phyloP scores from a whole-genome alignment of 2,888 invertebrate genomes.

The Heteromyza rotundicornis region DNA sequence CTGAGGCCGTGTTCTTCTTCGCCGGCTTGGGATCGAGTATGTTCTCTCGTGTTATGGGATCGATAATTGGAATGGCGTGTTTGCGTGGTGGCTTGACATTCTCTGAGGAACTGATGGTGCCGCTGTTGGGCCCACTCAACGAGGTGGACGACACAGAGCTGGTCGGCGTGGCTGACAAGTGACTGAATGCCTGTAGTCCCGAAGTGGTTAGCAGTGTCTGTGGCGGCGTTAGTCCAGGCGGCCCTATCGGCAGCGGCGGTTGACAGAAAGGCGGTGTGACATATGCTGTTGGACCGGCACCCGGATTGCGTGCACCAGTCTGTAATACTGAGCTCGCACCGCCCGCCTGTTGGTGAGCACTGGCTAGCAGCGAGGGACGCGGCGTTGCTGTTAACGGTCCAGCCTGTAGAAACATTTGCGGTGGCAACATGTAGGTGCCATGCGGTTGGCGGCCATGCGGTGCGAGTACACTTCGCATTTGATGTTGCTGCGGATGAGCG shows the following conservation, averaged over 20 bases:
- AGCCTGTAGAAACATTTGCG: slow-evolving; percentile 29
- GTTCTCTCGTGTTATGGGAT: slow-evolving; percentile 56
- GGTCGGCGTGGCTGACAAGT: slow-evolving; percentile 1
- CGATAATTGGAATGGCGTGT: slow-evolving; percentile 58
- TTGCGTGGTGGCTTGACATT: slow-evolving; percentile 43
- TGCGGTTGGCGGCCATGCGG: slow-evolving; percentile 24
- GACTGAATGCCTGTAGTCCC: slow-evolving; percentile 22
- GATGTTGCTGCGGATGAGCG: slow-evolving; percentile 30
- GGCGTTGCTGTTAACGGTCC: slow-evolving; percentile 37
- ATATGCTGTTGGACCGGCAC: slow-evolving; percentile 43
- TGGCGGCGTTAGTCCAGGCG: not conserved
- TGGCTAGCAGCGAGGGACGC: slow-evolving; percentile 41
- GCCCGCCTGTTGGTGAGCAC: slow-evolving; percentile 34
- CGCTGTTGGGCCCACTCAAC: slow-evolving; percentile 13
- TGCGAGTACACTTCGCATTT: slow-evolving; percentile 33
- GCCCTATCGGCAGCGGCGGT: slow-evolving; percentile 37
- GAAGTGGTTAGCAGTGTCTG: slow-evolving; percentile 20
- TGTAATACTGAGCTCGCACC: slow-evolving; percentile 33
- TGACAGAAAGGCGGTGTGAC: slow-evolving; percentile 43
- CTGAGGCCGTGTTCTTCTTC: slow-evolving; percentile 40
- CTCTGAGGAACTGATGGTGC: slow-evolving; percentile 25
- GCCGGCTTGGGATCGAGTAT: slow-evolving; percentile 46
- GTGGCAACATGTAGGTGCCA: slow-evolving; percentile 23
- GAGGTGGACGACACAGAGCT: slow-evolving; percentile 28
- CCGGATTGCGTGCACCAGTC: slow-evolving; percentile 34